Evolutionary conservation across 2,797 vertebrate genomes (phyloP).

Genomic region (Tympanoctomys barrerae): DNA sequence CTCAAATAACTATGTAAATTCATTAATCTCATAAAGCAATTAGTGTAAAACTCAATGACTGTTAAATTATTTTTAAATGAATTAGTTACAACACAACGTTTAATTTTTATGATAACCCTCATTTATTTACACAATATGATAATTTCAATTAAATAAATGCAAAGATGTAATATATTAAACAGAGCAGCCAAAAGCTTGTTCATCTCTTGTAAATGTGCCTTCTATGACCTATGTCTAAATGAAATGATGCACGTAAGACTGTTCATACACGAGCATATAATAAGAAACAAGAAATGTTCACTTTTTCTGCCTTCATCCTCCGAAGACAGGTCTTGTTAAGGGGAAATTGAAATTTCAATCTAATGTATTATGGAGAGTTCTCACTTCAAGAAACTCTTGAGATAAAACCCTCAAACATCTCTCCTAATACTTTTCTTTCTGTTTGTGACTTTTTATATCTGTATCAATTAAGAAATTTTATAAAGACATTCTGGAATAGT

Average conservation of each 20-base stretch:
- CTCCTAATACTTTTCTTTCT: not conserved
- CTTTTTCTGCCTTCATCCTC: not conserved
- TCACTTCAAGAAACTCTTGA: not conserved
- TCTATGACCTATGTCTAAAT: conserved; percentile 40
- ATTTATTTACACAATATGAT: conserved; percentile 85
- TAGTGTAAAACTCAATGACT: conserved; percentile 86
- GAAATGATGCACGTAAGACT: conserved; percentile 26
- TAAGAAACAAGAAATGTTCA: not conserved
- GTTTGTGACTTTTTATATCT: not conserved
- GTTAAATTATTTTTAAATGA: conserved; percentile 87
- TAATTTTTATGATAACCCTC: conserved; percentile 83
- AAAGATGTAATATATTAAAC: conserved; percentile 81
- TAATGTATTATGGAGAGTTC: not conserved
- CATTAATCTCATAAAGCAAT: conserved; percentile 88
- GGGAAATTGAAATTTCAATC: not conserved
- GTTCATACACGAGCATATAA: not conserved
- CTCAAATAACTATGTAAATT: conserved; percentile 85
- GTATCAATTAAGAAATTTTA: not conserved
- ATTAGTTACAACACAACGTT: conserved; percentile 86
- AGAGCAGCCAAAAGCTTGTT: conserved; percentile 64
- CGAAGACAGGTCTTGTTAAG: not conserved
- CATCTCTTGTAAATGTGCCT: conserved; percentile 52
- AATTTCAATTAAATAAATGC: conserved; percentile 82
- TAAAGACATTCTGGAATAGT: not conserved
- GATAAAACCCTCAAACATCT: not conserved